Percentiles rank a stretch among this genome's conserved stretches.
These are phyloP conservation scores for Burhinus bistriatus DNA, from an alignment of 2,113 vertebrate species.

Conservation along the genomic window DNA sequence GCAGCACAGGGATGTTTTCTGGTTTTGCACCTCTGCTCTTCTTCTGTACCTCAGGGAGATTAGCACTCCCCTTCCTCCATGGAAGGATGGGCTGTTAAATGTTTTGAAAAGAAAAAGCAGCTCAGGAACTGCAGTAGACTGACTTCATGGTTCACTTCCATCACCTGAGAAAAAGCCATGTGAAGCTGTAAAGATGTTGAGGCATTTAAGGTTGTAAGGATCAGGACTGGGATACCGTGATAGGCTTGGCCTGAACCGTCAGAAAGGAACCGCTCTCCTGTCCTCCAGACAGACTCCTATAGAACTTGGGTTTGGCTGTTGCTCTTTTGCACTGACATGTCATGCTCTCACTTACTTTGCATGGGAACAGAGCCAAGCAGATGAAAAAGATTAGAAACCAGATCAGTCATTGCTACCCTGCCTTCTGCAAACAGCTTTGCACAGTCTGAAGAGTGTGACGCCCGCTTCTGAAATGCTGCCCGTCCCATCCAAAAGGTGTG, in stretches of 20 bases:
- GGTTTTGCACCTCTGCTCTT: not conserved
- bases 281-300: not conserved
- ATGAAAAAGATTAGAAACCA: not conserved
- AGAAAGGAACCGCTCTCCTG: not conserved
- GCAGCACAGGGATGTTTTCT: not conserved
- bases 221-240: not conserved
- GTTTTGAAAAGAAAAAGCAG: not conserved
- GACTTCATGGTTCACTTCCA: not conserved
- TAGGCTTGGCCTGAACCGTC: not conserved
- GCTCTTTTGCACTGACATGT: not conserved
- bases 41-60: not conserved
- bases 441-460: not conserved
- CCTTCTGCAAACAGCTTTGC: not conserved
- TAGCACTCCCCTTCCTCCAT: not conserved
- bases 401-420: not conserved
- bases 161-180: not conserved
- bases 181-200: not conserved
- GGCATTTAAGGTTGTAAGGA: not conserved
- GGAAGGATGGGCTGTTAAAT: not conserved
- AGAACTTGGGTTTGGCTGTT: not conserved
- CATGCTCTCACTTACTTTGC: not conserved
- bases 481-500: not conserved
- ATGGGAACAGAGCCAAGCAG: not conserved
- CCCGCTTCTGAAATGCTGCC: not conserved
- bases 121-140: not conserved